phyloP scores from a whole-genome alignment of 2,113 vertebrate genomes.

The Chrysemys picta region DNA sequence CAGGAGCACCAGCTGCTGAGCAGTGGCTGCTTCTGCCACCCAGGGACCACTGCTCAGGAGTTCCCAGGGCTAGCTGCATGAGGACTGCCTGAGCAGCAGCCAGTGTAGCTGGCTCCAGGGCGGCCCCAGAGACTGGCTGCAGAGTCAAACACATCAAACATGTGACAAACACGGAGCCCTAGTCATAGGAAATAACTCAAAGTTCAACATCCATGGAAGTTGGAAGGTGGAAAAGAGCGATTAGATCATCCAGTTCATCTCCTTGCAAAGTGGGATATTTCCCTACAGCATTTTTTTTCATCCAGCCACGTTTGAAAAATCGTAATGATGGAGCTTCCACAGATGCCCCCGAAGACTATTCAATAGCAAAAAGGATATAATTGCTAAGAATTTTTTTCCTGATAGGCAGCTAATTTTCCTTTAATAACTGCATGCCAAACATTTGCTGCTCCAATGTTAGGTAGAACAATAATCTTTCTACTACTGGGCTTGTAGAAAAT shows the following conservation, averaged over 20 bases:
- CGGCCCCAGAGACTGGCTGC: no score
- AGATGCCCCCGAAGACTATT: accelerated
- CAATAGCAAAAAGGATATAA: not conserved
- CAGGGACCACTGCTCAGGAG: no score
- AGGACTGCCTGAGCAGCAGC: no score
- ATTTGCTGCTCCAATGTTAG: not conserved
- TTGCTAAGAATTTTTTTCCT: not conserved
- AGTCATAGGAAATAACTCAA: not conserved
- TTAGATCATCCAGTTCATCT: not conserved
- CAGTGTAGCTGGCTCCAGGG: no score
- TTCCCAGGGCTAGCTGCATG: no score
- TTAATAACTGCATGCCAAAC: not conserved
- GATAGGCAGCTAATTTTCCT: not conserved
- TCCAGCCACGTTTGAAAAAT: not conserved
- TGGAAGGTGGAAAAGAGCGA: not conserved
- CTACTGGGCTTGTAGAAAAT: not conserved
- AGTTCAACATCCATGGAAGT: not conserved
- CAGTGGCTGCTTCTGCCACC: no score
- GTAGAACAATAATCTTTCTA: not conserved
- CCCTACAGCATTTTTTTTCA: not conserved
- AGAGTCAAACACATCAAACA: no score
- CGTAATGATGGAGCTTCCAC: no score
- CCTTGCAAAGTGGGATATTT: not conserved
- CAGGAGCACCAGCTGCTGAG: no score
- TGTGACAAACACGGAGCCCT: no score